Conservation (phyloP, 2,888 invertebrate species). For the Polymixis lichenea region DNA sequence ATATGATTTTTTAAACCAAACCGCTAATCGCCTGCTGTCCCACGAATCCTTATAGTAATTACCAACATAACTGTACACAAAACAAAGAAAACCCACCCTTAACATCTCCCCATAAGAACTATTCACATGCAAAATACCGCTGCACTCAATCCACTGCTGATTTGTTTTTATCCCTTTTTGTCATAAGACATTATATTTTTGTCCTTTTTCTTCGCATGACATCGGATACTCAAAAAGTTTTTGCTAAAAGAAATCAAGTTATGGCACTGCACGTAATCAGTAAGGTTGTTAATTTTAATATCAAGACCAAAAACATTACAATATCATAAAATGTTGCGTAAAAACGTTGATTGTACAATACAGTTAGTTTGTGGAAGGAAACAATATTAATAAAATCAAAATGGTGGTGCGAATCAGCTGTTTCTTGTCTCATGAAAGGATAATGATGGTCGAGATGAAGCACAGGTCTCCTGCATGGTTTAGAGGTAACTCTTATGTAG, state of each 20-base stretch:
- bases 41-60: slow-evolving; percentile 4
- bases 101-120: slow-evolving; percentile 30
- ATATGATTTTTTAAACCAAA: not conserved
- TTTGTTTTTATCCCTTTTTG: slow-evolving; percentile 44
- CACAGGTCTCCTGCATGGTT: not conserved
- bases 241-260: slow-evolving; percentile 68
- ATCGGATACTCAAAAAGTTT: slow-evolving; percentile 68
- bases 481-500: not conserved
- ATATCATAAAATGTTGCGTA: slow-evolving; percentile 30
- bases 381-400: slow-evolving; percentile 40
- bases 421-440: not conserved
- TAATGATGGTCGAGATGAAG: not conserved
- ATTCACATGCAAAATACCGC: slow-evolving; percentile 17
- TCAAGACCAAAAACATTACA: slow-evolving; percentile 29
- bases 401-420: not conserved
- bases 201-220: slow-evolving; percentile 53
- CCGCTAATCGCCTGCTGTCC: slow-evolving; percentile 12
- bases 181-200: slow-evolving; percentile 30
- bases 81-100: slow-evolving; percentile 43
- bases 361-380: slow-evolving; percentile 47
- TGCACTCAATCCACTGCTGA: slow-evolving; percentile 27
- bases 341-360: slow-evolving; percentile 40
- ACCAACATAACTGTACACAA: slow-evolving; percentile 6
- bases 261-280: slow-evolving; percentile 63
- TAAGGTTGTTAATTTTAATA: slow-evolving; percentile 50